Evolutionary conservation across 1,140 invertebrate species (phyloP).

Genomic region (Macrosteles quadrilineatus): DNA sequence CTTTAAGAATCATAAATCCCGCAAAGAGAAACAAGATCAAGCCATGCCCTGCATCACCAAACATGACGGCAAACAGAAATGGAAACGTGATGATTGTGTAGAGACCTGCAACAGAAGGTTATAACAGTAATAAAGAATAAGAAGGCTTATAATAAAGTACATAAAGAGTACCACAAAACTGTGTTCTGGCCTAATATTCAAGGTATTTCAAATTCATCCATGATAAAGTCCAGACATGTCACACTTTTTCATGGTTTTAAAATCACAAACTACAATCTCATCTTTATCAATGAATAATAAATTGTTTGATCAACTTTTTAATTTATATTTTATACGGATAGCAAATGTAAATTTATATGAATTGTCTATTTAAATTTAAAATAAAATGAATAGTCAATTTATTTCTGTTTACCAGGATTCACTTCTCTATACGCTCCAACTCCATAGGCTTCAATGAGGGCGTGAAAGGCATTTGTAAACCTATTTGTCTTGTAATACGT

Average conservation of each 20-base stretch:
- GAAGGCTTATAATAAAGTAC: background rate
- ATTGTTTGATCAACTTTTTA: no score
- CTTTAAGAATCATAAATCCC: slow-evolving; percentile 57
- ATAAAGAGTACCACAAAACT: no score
- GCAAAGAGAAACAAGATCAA: slow-evolving; percentile 58
- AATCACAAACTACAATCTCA: no score
- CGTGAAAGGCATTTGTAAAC: slow-evolving; percentile 94
- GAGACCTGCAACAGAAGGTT: slow-evolving; percentile 45
- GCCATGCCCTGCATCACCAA: slow-evolving; percentile 64
- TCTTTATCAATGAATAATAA: no score
- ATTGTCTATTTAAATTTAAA: no score
- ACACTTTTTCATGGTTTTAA: no score
- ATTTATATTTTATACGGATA: no score
- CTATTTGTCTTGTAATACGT: slow-evolving; percentile 98
- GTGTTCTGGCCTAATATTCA: no score
- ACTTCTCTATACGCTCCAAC: slow-evolving; percentile 94
- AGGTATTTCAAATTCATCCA: no score
- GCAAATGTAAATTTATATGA: no score
- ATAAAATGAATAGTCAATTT: no score
- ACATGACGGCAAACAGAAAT: slow-evolving; percentile 67
- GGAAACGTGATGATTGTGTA: slow-evolving; percentile 59
- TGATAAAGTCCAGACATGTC: no score
- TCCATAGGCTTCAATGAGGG: slow-evolving; percentile 94
- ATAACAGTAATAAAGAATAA: slow-evolving; percentile 54
- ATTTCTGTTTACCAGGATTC: slow-evolving; percentile 73